phyloP scores from a whole-genome alignment of 2,797 vertebrate genomes.

The Nyctalus aviator region DNA sequence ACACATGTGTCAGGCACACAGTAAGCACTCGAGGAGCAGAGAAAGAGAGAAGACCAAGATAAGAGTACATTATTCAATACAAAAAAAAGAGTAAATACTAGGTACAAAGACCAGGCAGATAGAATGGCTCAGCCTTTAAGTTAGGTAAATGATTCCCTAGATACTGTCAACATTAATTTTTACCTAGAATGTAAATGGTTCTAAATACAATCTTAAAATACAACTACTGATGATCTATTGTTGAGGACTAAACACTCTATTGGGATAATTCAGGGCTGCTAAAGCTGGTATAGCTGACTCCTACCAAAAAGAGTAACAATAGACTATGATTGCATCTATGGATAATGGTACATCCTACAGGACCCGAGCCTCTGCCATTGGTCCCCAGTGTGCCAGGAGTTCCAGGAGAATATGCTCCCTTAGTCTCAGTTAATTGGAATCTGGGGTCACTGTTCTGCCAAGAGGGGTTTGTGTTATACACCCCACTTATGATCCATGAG shows the following conservation, averaged over 20 bases:
- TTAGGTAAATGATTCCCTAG: background rate
- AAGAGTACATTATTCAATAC: background rate
- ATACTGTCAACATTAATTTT: constrained; percentile 44
- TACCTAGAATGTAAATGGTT: constrained; percentile 18
- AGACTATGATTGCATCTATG: background rate
- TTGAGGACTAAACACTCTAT: background rate
- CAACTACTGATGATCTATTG: background rate
- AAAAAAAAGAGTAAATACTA: background rate
- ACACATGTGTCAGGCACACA: background rate
- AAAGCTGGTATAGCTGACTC: background rate
- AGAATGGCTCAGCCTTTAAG: background rate
- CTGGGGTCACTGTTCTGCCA: background rate
- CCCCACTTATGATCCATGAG: background rate
- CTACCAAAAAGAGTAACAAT: background rate
- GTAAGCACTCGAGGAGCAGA: background rate
- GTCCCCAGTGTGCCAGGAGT: background rate
- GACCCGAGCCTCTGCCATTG: background rate
- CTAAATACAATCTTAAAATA: constrained; percentile 17
- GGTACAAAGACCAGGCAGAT: constrained; percentile 6
- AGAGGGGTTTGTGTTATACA: background rate
- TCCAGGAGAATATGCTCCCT: background rate
- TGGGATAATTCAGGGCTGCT: background rate
- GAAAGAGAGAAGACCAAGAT: background rate
- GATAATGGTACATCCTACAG: background rate
- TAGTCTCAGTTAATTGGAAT: background rate